Base-by-base conservation (phyloP, 2,888 invertebrate genomes). In the Tipula confusa region DNA sequence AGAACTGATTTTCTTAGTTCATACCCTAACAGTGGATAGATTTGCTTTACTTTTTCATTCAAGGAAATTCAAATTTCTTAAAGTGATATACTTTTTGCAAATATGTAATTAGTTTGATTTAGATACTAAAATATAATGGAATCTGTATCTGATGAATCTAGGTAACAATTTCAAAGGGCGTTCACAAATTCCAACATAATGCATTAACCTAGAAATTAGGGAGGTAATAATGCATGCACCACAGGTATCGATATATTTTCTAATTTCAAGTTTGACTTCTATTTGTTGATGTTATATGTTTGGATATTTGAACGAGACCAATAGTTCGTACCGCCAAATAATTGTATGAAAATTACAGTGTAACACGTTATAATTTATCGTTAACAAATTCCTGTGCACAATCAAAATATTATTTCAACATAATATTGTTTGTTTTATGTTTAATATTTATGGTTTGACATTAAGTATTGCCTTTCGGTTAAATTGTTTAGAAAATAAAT, bases 301-400 rank as follows among this genome's bases (percentile, higher is more conserved):
- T n/a, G n/a, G n/a, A n/a, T n/a, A n/a, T 64, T 64, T 11, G 7
- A 64, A 24, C 64, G 15, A 80, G 29, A 80, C 29, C 29, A 80
- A 80, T n/a, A n/a, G n/a, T 80, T 29, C 80, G 80, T 80, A 11
- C 29, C 80, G 80, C 80, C 80, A 29, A 29, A 80, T 29, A 29
- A 29, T 29, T n/a, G 80, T 24, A 64, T 24, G 64, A 80, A 80
- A 80, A 80, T 80, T 80, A 5, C 80, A 29, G 80, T 80, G 29
- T 79, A 7, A 79, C 13, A 80, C 29, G 80, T n/a, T 80, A 9
- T 80, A 80, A 80, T 80, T 80, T 80, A 29, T 15, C 28, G 79
- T 79, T 79, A 79, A 28, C 79, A 28, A 79, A 28, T 29, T n/a
- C 29, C 79, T 79, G 28, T 28, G 11, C 28, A 79, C 9, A 36